Conservation (phyloP, 2,113 vertebrate species). For the Gadus macrocephalus region DNA sequence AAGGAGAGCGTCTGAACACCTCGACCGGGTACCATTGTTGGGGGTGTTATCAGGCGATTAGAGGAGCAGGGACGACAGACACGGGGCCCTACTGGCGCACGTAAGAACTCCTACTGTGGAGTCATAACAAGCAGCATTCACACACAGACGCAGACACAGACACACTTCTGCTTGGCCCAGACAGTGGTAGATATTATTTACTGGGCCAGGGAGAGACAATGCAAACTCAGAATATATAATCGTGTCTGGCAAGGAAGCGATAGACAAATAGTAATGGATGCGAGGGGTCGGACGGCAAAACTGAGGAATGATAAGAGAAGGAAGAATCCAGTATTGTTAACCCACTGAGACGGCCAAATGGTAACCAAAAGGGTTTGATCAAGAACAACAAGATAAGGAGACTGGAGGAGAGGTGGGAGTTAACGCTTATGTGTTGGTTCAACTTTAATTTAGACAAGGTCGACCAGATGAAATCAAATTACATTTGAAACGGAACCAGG, state of each 20-base stretch:
- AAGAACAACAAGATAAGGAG: background rate
- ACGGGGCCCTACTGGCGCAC: too few species aligned
- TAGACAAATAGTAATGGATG: background rate
- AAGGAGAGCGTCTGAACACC: too few species aligned
- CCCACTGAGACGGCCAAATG: too few species aligned
- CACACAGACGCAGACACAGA: constrained; percentile 27
- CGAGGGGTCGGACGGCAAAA: background rate
- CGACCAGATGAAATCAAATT: background rate
- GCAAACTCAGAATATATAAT: constrained; percentile 31
- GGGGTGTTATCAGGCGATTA: too few species aligned
- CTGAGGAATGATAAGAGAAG: background rate
- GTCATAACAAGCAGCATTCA: constrained; percentile 18
- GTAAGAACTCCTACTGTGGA: background rate
- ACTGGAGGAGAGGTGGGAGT: background rate
- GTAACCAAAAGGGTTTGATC: too few species aligned
- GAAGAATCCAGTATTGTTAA: background rate
- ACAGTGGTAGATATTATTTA: constrained; percentile 44
- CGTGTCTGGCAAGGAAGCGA: constrained; percentile 11
- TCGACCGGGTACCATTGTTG: too few species aligned
- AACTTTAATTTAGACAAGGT: background rate
- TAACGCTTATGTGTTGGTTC: background rate
- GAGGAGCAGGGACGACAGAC: too few species aligned
- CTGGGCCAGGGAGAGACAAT: constrained; percentile 25
- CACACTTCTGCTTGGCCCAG: constrained; percentile 13
- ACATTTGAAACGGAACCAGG: too few species aligned